Evolutionary conservation across 2,113 vertebrate species (phyloP).

Genomic region (Hyperopisus bebe): DNA sequence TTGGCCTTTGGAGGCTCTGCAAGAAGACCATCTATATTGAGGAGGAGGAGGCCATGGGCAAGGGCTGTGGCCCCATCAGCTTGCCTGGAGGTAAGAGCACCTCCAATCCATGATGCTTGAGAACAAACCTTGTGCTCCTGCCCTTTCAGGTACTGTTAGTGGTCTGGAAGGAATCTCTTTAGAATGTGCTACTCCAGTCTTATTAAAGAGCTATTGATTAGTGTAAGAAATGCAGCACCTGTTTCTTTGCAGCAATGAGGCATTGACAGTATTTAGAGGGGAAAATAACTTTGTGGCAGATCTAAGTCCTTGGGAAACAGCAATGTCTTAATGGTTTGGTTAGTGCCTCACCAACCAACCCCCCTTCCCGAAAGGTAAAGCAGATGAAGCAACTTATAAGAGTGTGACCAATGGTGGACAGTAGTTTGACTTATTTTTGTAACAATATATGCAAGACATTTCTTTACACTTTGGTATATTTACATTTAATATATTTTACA

Average conservation of each 20-base stretch:
- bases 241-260: not conserved
- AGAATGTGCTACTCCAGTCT: not conserved
- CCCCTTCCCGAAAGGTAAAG: not conserved
- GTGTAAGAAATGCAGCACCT: not conserved
- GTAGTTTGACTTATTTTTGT: not conserved
- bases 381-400: not conserved
- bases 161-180: not conserved
- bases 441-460: not conserved
- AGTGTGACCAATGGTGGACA: not conserved
- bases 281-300: not conserved
- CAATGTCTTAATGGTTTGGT: not conserved
- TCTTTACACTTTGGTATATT: not conserved
- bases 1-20: conserved; percentile 92
- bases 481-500: not conserved
- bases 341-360: not conserved
- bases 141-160: not conserved
- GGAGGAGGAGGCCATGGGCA: conserved; percentile 56
- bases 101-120: not conserved
- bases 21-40: conserved; percentile 68
- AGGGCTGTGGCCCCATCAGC: conserved; percentile 73
- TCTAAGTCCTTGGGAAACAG: not conserved
- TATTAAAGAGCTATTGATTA: not conserved
- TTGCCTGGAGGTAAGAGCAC: conserved; percentile 77
- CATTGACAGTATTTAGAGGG: not conserved
- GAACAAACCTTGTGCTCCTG: not conserved